Evolutionary conservation across 64 coral and sea anemone species (phyloP), one percentile per base, ranked within the genome.

Genomic region (Astreopora myriophthalma): DNA sequence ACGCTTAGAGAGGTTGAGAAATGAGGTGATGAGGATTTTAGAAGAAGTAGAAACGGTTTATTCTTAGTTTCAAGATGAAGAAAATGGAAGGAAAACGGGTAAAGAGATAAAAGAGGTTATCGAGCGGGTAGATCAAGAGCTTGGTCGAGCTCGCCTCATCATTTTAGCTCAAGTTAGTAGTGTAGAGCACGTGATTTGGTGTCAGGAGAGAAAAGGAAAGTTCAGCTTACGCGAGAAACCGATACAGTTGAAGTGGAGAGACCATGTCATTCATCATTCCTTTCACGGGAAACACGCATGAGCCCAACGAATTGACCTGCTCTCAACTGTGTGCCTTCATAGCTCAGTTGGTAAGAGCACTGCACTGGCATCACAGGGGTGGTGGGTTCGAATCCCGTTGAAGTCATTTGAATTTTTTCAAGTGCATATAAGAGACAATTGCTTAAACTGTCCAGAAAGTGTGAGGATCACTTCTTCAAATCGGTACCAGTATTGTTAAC

Each of bases 41-140:
- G 74, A 90, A 10, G 88, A 46, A 42, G 68, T 90, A 81, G 88
- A 90, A 22, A 34, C 76, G 26, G 36, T 80, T 23, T 90, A 69
- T 81, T 62, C 35, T 8, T 13, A 90, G 63, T 67, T 69, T n/a
- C 79, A 24, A 17, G 88, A 90, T 24, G 49, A 67, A 29, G 74
- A 67, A 10, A 90, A 80, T 34, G 62, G 32, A 19, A 68, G 51
- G 13, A 90, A 52, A 20, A 62, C 78, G 1, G 58, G 75, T 52
- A 74, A 90, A 34, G 61, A 90, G 67, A 75, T 75, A 11, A 74
- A 90, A n/a, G n/a, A 27, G 44, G 60, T 91, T 29, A 61, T 30
- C 17, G 77, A 91, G 2, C 89, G 55, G 49, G 77, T 72, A 7
- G 89, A 91, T 19, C 65, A 58, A 69, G 77, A 69, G 16, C 38